Conservation (phyloP, 1,140 invertebrate species). For the Berghia stephanieae region DNA sequence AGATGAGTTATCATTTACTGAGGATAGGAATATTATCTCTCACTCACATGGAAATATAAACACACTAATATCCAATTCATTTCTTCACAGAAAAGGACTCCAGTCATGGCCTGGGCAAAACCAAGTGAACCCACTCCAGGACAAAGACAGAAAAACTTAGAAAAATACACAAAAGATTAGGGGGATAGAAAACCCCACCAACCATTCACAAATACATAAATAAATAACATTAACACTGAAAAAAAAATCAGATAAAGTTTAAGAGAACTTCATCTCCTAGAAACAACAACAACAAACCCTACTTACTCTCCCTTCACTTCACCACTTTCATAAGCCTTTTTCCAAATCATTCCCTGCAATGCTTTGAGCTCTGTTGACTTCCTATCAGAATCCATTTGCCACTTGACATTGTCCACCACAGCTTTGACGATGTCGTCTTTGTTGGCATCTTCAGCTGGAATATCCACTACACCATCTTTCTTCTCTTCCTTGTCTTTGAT, state of each 20-base stretch:
- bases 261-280: background rate
- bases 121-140: too few relatives aligned
- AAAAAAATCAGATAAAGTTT: background rate
- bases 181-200: too few relatives aligned
- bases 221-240: background rate
- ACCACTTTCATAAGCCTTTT: constrained; percentile 81
- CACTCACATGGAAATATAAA: too few relatives aligned
- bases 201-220: background rate
- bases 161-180: background rate
- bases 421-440: constrained; percentile 59
- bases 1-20: too few relatives aligned
- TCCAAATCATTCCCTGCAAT: constrained; percentile 89
- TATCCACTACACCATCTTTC: constrained; percentile 55
- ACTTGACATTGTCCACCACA: constrained; percentile 73
- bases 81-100: too few relatives aligned
- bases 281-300: background rate
- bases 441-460: constrained; percentile 48
- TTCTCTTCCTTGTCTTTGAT: constrained; percentile 55
- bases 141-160: too few relatives aligned
- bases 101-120: too few relatives aligned
- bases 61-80: too few relatives aligned
- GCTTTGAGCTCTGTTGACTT: constrained; percentile 84
- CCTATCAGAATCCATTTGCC: constrained; percentile 83
- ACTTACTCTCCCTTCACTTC: constrained; percentile 89
- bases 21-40: too few relatives aligned